Evolutionary conservation across 2,888 invertebrate genomes (phyloP).

Genomic region (Ectropis crepuscularia): DNA sequence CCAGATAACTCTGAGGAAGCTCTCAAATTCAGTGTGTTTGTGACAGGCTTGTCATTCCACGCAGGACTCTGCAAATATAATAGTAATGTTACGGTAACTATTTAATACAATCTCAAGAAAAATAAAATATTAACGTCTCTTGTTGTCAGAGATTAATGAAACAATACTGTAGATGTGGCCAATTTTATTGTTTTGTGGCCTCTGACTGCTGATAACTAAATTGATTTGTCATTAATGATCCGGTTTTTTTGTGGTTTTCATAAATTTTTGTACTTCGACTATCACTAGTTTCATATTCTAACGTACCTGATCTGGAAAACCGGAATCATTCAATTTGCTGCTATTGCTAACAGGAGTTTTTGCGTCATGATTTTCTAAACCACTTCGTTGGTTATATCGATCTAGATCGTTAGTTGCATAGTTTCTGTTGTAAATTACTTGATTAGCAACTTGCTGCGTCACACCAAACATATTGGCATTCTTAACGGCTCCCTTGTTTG

Average conservation of each 20-base stretch:
- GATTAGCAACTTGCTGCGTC: conserved; percentile 56
- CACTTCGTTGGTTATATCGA: conserved; percentile 64
- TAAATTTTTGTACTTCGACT: conserved; percentile 26
- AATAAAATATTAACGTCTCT: conserved; percentile 50
- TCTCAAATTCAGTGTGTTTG: conserved; percentile 49
- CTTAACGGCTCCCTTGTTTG: conserved; percentile 61
- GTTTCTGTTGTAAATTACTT: conserved; percentile 63
- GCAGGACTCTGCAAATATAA: conserved; percentile 63
- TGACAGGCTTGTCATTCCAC: conserved; percentile 62
- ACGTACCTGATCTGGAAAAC: conserved; percentile 72
- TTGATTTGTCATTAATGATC: conserved; percentile 78
- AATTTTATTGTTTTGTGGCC: conserved; percentile 62
- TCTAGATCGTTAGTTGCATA: conserved; percentile 65
- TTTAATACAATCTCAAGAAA: conserved; percentile 19
- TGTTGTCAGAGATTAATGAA: conserved; percentile 45
- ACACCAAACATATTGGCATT: conserved; percentile 53
- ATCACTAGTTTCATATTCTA: conserved; percentile 52
- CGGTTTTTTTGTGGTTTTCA: conserved; percentile 73
- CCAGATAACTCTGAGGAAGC: conserved; percentile 57
- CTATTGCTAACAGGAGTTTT: conserved; percentile 67
- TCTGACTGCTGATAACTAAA: conserved; percentile 59
- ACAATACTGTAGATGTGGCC: conserved; percentile 61
- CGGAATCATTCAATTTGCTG: conserved; percentile 63
- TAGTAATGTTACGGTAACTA: conserved; percentile 7
- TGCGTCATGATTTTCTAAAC: conserved; percentile 57